phyloP scores from a whole-genome alignment of 2,113 vertebrate species.

The Aspiorhynchus laticeps region DNA sequence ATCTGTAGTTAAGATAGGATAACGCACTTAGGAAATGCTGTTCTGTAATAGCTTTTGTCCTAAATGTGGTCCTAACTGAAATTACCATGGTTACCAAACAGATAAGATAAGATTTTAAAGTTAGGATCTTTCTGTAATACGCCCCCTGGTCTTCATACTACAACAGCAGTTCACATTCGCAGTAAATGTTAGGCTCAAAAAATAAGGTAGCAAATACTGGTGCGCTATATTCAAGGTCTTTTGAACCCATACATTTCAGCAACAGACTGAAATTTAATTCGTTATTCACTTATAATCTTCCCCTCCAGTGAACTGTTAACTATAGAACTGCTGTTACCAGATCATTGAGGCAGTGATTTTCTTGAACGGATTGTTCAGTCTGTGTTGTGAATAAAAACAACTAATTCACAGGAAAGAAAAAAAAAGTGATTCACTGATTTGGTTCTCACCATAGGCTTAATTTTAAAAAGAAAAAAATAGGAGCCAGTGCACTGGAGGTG shows the following conservation, averaged over 20 bases:
- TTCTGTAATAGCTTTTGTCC: too few relatives aligned
- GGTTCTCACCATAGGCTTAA: not conserved
- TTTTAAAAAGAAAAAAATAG: not conserved
- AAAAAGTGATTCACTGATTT: not conserved
- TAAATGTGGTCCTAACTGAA: too few relatives aligned
- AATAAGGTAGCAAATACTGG: not conserved
- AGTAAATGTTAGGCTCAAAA: not conserved
- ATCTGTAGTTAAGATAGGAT: too few relatives aligned
- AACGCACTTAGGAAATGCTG: too few relatives aligned
- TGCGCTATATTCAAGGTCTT: not conserved
- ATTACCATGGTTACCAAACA: too few relatives aligned
- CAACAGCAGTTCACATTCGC: not conserved
- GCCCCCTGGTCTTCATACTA: too few relatives aligned
- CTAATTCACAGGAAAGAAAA: not conserved
- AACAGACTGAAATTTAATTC: slow-evolving; percentile 19
- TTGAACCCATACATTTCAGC: slow-evolving; percentile 7
- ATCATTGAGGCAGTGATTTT: not conserved
- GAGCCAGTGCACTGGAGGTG: not conserved
- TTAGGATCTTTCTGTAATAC: too few relatives aligned
- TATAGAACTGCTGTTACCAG: not conserved
- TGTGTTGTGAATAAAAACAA: not conserved
- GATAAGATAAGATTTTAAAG: too few relatives aligned
- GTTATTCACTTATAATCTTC: slow-evolving; percentile 25
- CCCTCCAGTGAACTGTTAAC: slow-evolving; percentile 15
- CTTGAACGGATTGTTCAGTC: not conserved